phyloP scores from a whole-genome alignment of 2,797 vertebrate species.

The Pangasius macronema region DNA sequence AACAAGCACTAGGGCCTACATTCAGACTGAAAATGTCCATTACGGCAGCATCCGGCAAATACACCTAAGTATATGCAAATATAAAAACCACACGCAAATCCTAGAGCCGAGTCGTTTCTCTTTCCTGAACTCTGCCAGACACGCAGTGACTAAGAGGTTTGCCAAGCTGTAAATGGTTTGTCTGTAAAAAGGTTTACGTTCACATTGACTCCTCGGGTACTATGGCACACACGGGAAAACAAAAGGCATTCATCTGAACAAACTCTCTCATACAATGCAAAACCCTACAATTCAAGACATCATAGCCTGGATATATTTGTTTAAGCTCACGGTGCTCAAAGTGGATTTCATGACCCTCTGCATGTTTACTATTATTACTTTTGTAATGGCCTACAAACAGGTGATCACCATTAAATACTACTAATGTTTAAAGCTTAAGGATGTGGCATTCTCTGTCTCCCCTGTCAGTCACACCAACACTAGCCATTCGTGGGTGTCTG shows the following conservation, averaged over 20 bases:
- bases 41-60: not conserved
- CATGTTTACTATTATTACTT: not conserved
- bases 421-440: not conserved
- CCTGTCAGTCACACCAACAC: too few relatives aligned
- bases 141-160: conserved; percentile 7
- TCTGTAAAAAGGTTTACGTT: conserved; percentile 48
- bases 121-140: not conserved
- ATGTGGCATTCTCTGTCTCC: not conserved
- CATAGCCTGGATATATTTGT: not conserved
- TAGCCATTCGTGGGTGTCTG: not conserved
- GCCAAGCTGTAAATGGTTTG: not conserved
- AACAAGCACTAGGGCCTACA: not conserved
- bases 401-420: not conserved
- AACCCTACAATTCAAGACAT: not conserved
- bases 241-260: not conserved
- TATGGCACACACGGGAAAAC: not conserved
- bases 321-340: not conserved
- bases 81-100: not conserved
- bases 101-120: not conserved
- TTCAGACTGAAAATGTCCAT: not conserved
- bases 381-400: not conserved
- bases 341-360: too few relatives aligned
- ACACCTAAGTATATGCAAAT: conserved; percentile 2
- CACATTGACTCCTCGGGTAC: conserved; percentile 50
- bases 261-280: not conserved